Conservation (phyloP, 2,113 vertebrate genomes). For the Merops nubicus region DNA sequence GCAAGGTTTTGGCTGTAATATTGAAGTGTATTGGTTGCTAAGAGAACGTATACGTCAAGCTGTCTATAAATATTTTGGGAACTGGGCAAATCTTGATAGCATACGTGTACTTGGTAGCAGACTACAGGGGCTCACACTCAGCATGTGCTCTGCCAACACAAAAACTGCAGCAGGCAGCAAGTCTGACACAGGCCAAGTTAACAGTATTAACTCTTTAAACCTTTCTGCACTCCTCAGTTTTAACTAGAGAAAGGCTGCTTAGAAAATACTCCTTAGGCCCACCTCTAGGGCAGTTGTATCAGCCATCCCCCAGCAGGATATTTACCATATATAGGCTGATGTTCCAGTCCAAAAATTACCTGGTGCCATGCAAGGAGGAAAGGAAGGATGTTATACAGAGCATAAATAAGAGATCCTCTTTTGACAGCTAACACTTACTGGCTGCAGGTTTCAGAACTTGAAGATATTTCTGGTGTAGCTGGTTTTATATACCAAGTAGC, state of each 20-base stretch:
- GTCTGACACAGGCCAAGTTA: background rate
- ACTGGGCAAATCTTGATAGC: background rate
- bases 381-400: background rate
- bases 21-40: background rate
- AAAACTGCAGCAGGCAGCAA: background rate
- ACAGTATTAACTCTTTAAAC: background rate
- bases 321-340: background rate
- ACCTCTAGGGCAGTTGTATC: background rate
- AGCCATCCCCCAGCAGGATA: background rate
- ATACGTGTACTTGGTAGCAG: background rate
- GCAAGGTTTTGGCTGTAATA: background rate
- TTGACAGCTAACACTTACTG: background rate
- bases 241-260: background rate
- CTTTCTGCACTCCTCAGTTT: background rate
- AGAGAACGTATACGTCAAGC: background rate
- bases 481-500: background rate
- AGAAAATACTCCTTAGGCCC: background rate
- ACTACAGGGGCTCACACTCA: background rate
- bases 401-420: background rate
- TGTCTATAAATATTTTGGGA: background rate
- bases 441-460: background rate
- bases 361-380: background rate
- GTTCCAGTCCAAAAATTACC: background rate
- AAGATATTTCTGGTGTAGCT: background rate
- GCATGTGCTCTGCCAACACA: background rate